phyloP scores from a whole-genome alignment of 2,888 invertebrate species.

The Asteroscopus sphinx region DNA sequence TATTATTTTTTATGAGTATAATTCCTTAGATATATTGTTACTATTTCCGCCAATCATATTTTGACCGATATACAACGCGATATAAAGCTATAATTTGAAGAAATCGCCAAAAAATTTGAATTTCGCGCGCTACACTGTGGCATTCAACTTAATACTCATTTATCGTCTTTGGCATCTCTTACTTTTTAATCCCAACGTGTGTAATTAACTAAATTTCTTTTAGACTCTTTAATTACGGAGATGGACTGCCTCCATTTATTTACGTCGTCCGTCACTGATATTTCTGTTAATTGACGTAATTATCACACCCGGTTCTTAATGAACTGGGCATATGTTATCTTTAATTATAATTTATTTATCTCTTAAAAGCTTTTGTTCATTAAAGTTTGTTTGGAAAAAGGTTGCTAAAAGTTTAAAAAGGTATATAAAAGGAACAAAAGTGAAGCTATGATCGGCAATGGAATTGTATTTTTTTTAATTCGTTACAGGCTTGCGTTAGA shows the following conservation, averaged over 20 bases:
- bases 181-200: neutral
- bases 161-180: neutral
- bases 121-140: too few relatives aligned
- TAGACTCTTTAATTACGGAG: constrained; percentile 27
- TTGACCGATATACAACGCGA: too few relatives aligned
- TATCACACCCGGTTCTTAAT: constrained; percentile 31
- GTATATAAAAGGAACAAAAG: too few relatives aligned
- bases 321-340: constrained; percentile 25
- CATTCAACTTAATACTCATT: too few relatives aligned
- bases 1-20: too few relatives aligned
- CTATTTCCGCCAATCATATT: too few relatives aligned
- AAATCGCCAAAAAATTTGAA: too few relatives aligned
- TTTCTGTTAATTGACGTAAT: constrained; percentile 39
- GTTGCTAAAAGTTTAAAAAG: neutral
- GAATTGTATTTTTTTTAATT: too few relatives aligned
- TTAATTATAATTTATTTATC: constrained; percentile 14
- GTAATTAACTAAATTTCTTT: constrained; percentile 8
- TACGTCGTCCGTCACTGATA: constrained; percentile 24
- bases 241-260: constrained; percentile 12
- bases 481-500: too few relatives aligned
- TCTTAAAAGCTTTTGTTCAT: constrained; percentile 10
- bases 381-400: constrained; percentile 4
- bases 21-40: too few relatives aligned
- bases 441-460: too few relatives aligned
- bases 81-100: too few relatives aligned